Evolutionary conservation across 2,888 invertebrate genomes (phyloP).

Genomic region (Apamea monoglypha): DNA sequence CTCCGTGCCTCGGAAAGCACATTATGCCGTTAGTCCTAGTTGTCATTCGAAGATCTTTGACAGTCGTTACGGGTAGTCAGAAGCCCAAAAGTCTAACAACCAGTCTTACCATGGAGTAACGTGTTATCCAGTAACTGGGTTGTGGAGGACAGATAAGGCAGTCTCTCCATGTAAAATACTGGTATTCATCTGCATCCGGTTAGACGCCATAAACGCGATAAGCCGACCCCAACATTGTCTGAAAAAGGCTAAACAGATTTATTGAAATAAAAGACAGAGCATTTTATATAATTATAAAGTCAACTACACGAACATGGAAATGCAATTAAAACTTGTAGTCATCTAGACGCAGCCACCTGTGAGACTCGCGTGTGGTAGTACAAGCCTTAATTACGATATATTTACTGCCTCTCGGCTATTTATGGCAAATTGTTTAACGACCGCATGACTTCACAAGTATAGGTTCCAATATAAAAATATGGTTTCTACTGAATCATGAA

Average conservation of each 20-base stretch:
- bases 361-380: constrained; percentile 7
- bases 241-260: no score
- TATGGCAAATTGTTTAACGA: constrained; percentile 49
- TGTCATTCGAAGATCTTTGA: neutral
- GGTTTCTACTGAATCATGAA: neutral
- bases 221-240: no score
- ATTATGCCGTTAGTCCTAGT: neutral
- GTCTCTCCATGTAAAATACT: neutral
- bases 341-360: constrained; percentile 1
- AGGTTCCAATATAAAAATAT: constrained; percentile 31
- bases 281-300: neutral
- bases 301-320: constrained; percentile 1
- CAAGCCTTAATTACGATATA: constrained; percentile 43
- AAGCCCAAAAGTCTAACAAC: neutral
- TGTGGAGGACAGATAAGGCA: neutral
- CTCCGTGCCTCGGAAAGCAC: neutral
- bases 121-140: neutral
- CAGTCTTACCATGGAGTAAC: neutral
- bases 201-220: no score
- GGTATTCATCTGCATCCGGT: neutral
- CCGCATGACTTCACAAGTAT: constrained; percentile 21
- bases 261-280: neutral
- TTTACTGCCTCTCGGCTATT: constrained; percentile 41
- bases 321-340: constrained; percentile 11
- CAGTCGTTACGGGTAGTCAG: neutral